Evolutionary conservation across 1,140 invertebrate genomes (phyloP).

Genomic region (Drosophila ercepeae): DNA sequence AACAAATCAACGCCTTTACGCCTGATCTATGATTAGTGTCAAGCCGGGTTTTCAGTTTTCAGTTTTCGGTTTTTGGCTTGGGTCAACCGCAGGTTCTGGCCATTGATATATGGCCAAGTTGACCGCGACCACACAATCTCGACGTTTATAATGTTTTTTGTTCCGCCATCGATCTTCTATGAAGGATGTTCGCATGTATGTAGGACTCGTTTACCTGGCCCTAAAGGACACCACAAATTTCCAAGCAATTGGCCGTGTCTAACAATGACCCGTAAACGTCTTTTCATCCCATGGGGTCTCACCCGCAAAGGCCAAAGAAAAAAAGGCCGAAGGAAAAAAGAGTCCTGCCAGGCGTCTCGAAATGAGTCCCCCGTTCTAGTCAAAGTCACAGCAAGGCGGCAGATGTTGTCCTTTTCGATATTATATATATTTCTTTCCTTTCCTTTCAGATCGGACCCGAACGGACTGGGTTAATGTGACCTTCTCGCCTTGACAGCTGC

Average conservation of each 20-base stretch:
- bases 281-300: constrained; percentile 22
- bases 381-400: constrained; percentile 48
- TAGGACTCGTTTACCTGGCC: constrained; percentile 25
- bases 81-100: constrained; percentile 41
- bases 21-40: constrained; percentile 78
- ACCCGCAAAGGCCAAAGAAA: constrained; percentile 16
- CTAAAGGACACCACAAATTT: constrained; percentile 66
- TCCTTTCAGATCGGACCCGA: background rate
- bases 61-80: constrained; percentile 37
- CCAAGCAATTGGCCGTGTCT: constrained; percentile 75
- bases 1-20: constrained; percentile 75
- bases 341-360: constrained; percentile 59
- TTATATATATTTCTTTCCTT: background rate
- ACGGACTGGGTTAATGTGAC: constrained; percentile 44
- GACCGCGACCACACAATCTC: constrained; percentile 71
- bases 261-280: constrained; percentile 49
- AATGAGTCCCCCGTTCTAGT: constrained; percentile 37
- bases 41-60: constrained; percentile 22
- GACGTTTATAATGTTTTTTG: constrained; percentile 41
- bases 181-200: background rate
- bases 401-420: constrained; percentile 48
- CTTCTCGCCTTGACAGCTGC: constrained; percentile 68
- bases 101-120: constrained; percentile 59
- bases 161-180: constrained; percentile 29
- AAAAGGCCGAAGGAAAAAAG: background rate